Base-by-base conservation (phyloP, 2,888 invertebrate species). In the Dryobota labecula region DNA sequence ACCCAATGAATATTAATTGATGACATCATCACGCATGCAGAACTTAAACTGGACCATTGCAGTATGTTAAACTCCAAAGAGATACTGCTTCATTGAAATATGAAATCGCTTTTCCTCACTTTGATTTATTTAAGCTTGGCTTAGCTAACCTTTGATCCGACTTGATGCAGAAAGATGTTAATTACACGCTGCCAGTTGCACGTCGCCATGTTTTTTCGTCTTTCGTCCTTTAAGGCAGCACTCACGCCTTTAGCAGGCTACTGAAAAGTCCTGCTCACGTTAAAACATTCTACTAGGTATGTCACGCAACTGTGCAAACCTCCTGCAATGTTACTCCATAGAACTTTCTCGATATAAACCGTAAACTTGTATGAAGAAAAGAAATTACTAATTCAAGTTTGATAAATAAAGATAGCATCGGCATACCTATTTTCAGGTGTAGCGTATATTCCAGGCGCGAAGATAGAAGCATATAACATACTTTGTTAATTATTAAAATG, bases 401-500 rank as follows among this genome's bases (percentile, higher is more conserved):
- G 7, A 54, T 63, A 45, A 64, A 51, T 53, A 11, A 66, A 80
- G 58, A 57, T 58, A 74, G 70, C 69, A 64, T 45, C 60, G 67
- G 45, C 70, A 70, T 74, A 60, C 65, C 70, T 70, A 83, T 73
- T 85, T 85, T 85, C 84, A 84, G 77, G 70, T 79, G 58, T 73
- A 43, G 66, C 49, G 54, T 69, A 51, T 70, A 69, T 80, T 38
- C 70, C 53, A 54, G 69, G 60, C 57, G 70, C 67, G 70, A 56
- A 78, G 76, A 78, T 81, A 69, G 47, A 56, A 57, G 75, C 57
- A 67, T 57, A 47, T 68, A 62, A 70, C 57, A 51, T 45, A 43
- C 49, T 63, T 62, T 66, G 36, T 81, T 78, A 76, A 79, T 65
- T 69, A 43, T 60, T 80, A 85, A 80, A 72, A 87, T 88, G 87